Evolutionary conservation across 1,140 invertebrate genomes (phyloP), one percentile per base, ranked within the genome.

Genomic region (Cyphomyrmex costatus): DNA sequence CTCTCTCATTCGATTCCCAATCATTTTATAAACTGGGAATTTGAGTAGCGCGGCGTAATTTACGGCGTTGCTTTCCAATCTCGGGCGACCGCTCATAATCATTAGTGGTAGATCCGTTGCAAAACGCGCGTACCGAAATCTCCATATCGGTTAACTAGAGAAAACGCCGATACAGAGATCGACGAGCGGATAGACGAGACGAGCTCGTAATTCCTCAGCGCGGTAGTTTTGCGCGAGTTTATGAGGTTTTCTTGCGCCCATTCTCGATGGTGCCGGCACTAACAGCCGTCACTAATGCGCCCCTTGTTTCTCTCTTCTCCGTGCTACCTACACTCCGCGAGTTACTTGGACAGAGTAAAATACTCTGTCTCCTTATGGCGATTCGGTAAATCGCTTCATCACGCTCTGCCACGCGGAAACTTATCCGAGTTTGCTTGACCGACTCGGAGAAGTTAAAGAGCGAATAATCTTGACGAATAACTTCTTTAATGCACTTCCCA

Each of bases 211-310:
- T 86, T 78, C 65, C 58, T 70, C 42, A 63, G 61, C 27, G 61
- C 27, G 78, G 58, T 49, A 86, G 79, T 86, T 86, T 86, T 84
- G 24, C 85, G 33, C 85, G 68, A 53, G 56, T 86, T 74, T 66
- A 86, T 66, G 85, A 68, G 49, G 49, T 86, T 86, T n/a, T 86
- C 85, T 86, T 84, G 79, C 85, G 79, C 79, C 79, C 56, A 24
- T 65, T 51, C 65, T 60, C 53, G 53, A n/a, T 66, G 49, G 24
- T 82, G 46, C 51, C 60, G 79, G 68, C 68, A 74, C 68, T 86
- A 86, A 86, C 79, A 84, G 60, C 66, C 79, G 68, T 86, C 60
- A 82, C 85, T 86, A 82, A 86, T 86, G 58, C 77, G 51, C 56
- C 36, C 36, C 63, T 60, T 46, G 84, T 80, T 46, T 68, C 60